Evolutionary conservation across 2,113 vertebrate species (phyloP), one percentile per base, ranked within the genome.

Genomic region (Lophius piscatorius): DNA sequence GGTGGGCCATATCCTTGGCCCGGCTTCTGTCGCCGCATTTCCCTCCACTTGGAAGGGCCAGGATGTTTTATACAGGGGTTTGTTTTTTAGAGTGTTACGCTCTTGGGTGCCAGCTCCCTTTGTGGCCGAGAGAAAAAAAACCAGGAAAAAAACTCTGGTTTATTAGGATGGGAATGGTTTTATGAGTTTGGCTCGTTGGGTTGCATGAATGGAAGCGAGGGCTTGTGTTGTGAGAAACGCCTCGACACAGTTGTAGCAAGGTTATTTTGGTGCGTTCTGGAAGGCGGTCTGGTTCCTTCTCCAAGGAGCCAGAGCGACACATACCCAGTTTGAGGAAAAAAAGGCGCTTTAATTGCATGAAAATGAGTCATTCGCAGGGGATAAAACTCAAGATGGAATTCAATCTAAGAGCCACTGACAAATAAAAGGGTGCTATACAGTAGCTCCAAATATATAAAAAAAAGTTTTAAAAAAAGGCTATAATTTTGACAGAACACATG

Each of bases 141-240:
- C n/a, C n/a, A n/a, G n/a, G n/a, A 77, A 68, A 75, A 78, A 62
- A 48, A 47, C 38, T 51, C 29, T 2, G 35, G 62, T 85, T 83
- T 85, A 88, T 87, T 86, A 81, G 74, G 65, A 72, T 81, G 81
- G 84, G 82, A 88, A 85, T 59, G 71, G 54, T 83, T 90, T 88
- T 86, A 87, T 87, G 70, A 47, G 80, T 88, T 87, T 84, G 81
- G 62, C 82, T 88, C 76, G 72, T 80, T 76, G 69, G 67, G 40
- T 70, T 52, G 70, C 71, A 77, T 89, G 86, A 69, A 87, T 85
- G 74, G 80, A 76, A 81, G 81, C 42, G 65, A 70, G 55, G 14
- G 68, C 64, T 69, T 66, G 54, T 74, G 65, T n/a, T 84, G 81
- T 76, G 81, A 83, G 70, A 88, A 76, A 79, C 11, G 57, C 74